phyloP scores from a whole-genome alignment of 2,113 vertebrate species.

The Fulmarus glacialis region DNA sequence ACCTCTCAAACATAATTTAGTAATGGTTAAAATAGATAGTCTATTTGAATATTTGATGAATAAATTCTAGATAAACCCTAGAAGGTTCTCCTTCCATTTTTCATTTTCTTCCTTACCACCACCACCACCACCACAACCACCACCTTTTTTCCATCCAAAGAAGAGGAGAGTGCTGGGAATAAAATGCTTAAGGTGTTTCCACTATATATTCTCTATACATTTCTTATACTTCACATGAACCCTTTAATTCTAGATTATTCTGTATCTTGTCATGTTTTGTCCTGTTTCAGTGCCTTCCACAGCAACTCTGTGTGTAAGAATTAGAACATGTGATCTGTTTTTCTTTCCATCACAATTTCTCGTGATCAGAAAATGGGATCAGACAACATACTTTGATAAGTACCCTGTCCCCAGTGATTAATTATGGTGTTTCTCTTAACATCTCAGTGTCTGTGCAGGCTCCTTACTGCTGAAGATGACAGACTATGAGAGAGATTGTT shows the following conservation, averaged over 20 bases:
- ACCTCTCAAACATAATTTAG: neutral
- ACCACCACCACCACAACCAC: neutral
- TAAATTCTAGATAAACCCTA: neutral
- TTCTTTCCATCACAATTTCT: neutral
- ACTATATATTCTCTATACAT: neutral
- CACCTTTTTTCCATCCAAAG: neutral
- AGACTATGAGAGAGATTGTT: neutral
- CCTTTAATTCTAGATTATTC: neutral
- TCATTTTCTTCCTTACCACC: neutral
- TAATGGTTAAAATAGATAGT: neutral
- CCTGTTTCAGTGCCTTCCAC: neutral
- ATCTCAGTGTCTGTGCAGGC: neutral
- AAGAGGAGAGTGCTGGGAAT: neutral
- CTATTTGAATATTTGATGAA: neutral
- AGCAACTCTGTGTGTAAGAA: neutral
- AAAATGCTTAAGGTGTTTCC: neutral
- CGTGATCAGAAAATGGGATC: constrained; percentile 3
- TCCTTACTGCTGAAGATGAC: neutral
- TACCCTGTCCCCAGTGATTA: neutral
- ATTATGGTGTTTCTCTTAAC: neutral
- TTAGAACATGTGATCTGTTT: neutral
- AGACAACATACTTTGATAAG: neutral
- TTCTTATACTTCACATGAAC: neutral
- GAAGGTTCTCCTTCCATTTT: neutral
- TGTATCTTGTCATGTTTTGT: neutral